A percentile compares a stretch with the other conserved stretches of the same genome.
These are phyloP conservation scores for Cephalopachus bancanus DNA, from an alignment of 2,797 vertebrate genomes.

Conservation along the genomic window DNA sequence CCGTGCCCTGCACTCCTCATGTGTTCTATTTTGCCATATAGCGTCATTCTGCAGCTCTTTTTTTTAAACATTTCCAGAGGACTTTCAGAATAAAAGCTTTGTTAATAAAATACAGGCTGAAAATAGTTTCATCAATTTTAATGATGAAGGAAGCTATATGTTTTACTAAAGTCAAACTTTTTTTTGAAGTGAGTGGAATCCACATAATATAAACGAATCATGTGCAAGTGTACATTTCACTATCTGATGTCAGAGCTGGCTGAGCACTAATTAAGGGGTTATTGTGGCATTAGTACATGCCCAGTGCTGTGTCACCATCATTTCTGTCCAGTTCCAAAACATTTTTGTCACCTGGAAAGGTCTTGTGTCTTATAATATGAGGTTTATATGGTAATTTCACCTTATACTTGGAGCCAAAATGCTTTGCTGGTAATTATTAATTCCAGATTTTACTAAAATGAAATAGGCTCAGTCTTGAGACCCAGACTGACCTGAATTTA, in stretches of 20 bases:
- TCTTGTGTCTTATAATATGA: neutral
- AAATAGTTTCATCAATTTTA: conserved; percentile 27
- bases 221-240: neutral
- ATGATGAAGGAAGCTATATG: neutral
- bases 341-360: neutral
- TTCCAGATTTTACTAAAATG: neutral
- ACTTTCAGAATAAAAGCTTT: conserved; percentile 46
- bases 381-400: neutral
- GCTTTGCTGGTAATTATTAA: conserved; percentile 48
- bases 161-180: conserved; percentile 9
- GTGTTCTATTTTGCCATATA: neutral
- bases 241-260: too few species aligned
- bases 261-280: too few species aligned
- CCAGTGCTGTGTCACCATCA: neutral
- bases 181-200: neutral
- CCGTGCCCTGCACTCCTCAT: neutral
- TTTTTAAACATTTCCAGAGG: neutral
- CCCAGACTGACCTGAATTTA: conserved; percentile 27
- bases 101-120: conserved; percentile 13
- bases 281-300: neutral
- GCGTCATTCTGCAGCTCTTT: conserved; percentile 4
- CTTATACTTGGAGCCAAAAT: conserved; percentile 21
- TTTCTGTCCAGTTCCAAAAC: neutral
- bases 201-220: neutral
- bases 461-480: conserved; percentile 2